Base-by-base conservation (phyloP, 2,113 vertebrate genomes). In the Dicerorhinus sumatrensis region DNA sequence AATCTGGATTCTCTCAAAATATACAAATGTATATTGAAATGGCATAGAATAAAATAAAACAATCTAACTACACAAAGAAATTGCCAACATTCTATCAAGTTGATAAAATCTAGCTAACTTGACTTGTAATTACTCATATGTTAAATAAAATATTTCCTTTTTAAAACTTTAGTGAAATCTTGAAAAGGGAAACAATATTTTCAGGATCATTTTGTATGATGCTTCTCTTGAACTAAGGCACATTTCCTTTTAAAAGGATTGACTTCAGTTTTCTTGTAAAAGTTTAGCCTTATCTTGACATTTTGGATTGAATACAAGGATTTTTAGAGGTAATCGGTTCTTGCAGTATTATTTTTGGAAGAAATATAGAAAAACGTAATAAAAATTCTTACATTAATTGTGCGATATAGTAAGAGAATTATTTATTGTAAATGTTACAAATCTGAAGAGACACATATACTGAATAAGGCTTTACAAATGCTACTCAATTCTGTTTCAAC, bases 301-400 rank as follows among this genome's bases (percentile, higher is more conserved):
- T 97, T 89, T 96, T 97, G 83, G 84, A 67, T 87, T 31, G 17
- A 96, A 97, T 97, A 75, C 84, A 98, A 96, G 36, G 7, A 51
- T 60, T 97, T 98, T 96, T 60, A 98, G 97, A 98, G 58, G 65
- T 65, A 98, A 97, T 81, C 98, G 17, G 0, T n/a, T 98, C 90
- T 58, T 96, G 8, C 29, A 94, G 81, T 91, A 95, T 21, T 98
- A 36, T 92, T 97, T 92, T 80, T 91, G 77, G 76, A 98, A 97
- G n/a, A 97, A 72, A 87, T 73, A 90, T 4, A 91, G 87, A 97
- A 98, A 98, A 92, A 48, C 39, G 5, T 81, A 97, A 88, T 33
- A 31, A 39, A 8, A 93, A 97, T 98, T 96, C 25, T 96, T 96
- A 85, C 3, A 3, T 91, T 75, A 65, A 62, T 97, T 98, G 23